Evolutionary conservation across 2,113 vertebrate species (phyloP).

Genomic region (Thamnaconus septentrionalis): DNA sequence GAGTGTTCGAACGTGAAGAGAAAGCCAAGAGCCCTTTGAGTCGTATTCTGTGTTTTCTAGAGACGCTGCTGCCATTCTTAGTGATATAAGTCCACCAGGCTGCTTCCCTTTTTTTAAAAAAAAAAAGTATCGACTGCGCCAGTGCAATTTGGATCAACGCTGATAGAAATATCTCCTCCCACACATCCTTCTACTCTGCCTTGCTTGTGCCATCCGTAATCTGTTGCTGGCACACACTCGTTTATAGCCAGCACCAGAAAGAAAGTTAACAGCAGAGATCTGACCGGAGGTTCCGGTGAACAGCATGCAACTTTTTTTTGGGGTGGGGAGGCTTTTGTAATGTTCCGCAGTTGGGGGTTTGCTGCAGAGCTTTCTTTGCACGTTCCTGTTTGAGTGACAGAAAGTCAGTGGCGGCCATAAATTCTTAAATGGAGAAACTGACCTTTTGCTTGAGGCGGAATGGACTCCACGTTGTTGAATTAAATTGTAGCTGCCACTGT

Average conservation of each 20-base stretch:
- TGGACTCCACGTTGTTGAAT: too few relatives aligned
- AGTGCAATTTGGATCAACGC: slow-evolving; percentile 10
- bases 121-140: too few relatives aligned
- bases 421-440: neutral
- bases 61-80: neutral
- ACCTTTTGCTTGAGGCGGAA: neutral
- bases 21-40: neutral
- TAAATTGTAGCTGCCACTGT: neutral
- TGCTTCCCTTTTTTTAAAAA: neutral
- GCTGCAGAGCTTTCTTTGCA: neutral
- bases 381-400: neutral
- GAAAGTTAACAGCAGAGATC: slow-evolving; percentile 12
- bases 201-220: slow-evolving; percentile 3
- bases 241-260: slow-evolving; percentile 7
- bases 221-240: slow-evolving; percentile 22
- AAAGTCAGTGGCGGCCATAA: neutral
- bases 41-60: neutral
- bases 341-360: slow-evolving; percentile 11
- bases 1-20: neutral
- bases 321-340: too few relatives aligned
- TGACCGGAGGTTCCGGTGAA: neutral
- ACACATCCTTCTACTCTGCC: slow-evolving; percentile 26
- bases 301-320: neutral
- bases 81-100: neutral
- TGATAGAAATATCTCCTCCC: slow-evolving; percentile 33